Percentiles rank a stretch among this genome's conserved stretches.
These are phyloP conservation scores for Drosophila nr. medialis DNA, from an alignment of 2,888 invertebrate species.

Conservation along the genomic window DNA sequence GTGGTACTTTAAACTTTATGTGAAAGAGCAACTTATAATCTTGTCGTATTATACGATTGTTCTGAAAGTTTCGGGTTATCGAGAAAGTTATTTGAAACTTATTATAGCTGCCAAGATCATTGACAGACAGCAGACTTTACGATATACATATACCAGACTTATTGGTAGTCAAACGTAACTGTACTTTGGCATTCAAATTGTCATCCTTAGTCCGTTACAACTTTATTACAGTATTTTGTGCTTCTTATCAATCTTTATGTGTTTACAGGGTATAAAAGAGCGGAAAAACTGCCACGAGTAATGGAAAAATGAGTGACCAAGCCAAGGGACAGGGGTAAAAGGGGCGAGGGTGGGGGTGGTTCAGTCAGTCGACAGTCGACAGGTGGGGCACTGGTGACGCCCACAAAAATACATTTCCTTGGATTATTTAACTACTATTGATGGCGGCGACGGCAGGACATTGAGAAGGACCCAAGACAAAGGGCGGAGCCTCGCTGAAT, in stretches of 20 bases:
- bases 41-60: not conserved
- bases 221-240: not conserved
- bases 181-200: not conserved
- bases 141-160: not conserved
- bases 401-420: slow-evolving; percentile 72
- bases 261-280: slow-evolving; percentile 19
- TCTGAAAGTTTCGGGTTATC: not conserved
- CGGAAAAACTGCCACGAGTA: slow-evolving; percentile 21
- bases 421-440: slow-evolving; percentile 74
- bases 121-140: not conserved
- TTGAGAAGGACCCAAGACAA: slow-evolving; percentile 24
- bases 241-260: not conserved
- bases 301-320: slow-evolving; percentile 46
- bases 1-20: not conserved
- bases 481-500: slow-evolving; percentile 36
- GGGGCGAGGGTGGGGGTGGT: slow-evolving; percentile 1
- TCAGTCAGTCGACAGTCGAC: not conserved
- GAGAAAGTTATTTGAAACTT: not conserved
- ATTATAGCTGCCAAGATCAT: not conserved
- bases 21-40: not conserved
- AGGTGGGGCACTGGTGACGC: slow-evolving; percentile 39
- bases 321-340: not conserved
- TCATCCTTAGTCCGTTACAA: not conserved
- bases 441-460: slow-evolving; percentile 39
- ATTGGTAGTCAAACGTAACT: not conserved